These are phyloP conservation scores for Linurgus olivaceus DNA, from an alignment of 2,797 vertebrate genomes.

Conservation along the genomic window DNA sequence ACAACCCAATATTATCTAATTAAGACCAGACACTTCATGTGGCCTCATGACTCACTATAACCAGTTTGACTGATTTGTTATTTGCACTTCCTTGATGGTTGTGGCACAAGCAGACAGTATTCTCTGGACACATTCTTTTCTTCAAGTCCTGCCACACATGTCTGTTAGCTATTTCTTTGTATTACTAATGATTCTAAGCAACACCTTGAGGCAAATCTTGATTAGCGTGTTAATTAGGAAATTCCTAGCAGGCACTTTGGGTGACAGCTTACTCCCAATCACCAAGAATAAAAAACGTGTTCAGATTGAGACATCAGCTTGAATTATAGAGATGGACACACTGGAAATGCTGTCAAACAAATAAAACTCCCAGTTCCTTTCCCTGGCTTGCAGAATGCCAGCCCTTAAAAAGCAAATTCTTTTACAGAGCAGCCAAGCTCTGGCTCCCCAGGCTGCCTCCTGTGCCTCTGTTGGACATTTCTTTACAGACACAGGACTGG, in stretches of 20 bases:
- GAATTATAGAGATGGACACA: slow-evolving; percentile 3
- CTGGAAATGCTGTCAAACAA: slow-evolving; percentile 5
- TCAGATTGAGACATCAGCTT: slow-evolving; percentile 32
- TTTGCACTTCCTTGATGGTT: neutral
- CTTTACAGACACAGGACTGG: neutral
- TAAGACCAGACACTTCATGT: neutral
- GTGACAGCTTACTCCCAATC: neutral
- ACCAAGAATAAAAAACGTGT: neutral
- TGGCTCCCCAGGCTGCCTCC: neutral
- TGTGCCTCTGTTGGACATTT: neutral
- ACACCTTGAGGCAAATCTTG: slow-evolving; percentile 34
- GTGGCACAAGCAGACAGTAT: neutral
- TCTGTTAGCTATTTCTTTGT: neutral
- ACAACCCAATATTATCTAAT: neutral
- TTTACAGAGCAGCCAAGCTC: neutral
- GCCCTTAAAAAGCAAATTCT: neutral
- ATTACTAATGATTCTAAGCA: slow-evolving; percentile 34
- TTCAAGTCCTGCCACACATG: neutral
- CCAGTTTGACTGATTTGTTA: neutral
- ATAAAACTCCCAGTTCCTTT: neutral
- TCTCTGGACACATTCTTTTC: neutral
- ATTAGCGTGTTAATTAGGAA: slow-evolving; percentile 50
- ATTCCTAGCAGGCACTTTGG: neutral
- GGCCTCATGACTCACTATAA: neutral
- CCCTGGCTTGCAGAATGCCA: neutral